Evolutionary conservation across 2,888 invertebrate genomes (phyloP), one percentile per base, ranked within the genome.

Genomic region (Prosopocoilus inquinatus): DNA sequence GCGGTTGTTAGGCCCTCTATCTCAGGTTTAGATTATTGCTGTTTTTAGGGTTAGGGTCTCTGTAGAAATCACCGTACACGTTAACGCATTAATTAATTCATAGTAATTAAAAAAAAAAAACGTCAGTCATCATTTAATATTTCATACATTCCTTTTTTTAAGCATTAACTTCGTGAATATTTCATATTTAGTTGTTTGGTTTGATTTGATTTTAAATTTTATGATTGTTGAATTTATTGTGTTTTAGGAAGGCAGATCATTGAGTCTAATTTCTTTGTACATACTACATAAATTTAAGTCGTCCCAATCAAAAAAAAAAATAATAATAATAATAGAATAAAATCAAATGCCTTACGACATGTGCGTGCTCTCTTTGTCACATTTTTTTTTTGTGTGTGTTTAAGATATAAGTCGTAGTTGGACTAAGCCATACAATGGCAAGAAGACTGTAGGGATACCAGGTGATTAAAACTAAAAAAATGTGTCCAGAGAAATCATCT

Each of bases 381-480:
- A n/a, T n/a, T n/a, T 67, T 69, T 57, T 67, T 61, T 68, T 16
- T 35, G 20, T 47, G 35, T 34, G 35, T 47, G 13, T 47, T 12
- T 47, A 34, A 15, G 35, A 34, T 47, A 47, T 41, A 50, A 50
- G 35, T 53, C 47, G 46, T 59, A 61, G 53, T 59, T 59, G 55
- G 59, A 54, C 51, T 52, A 58, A 56, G 59, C 59, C 62, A 60
- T 54, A 32, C 35, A 50, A 48, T 38, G 28, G 36, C 16, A 44
- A 15, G 36, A 74, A 76, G 75, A 75, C 75, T 76, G 75, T 73
- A 72, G 75, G 75, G 64, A 72, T 74, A 75, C 73, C 75, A 75
- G 75, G 75, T 75, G 72, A 73, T 72, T 70, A 69, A 67, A 69
- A 63, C 55, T 46, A 32, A 32, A 32, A 32, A 32, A 32, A 38